phyloP scores from a whole-genome alignment of 2,113 vertebrate species.

The Herpetotheres cachinnans region DNA sequence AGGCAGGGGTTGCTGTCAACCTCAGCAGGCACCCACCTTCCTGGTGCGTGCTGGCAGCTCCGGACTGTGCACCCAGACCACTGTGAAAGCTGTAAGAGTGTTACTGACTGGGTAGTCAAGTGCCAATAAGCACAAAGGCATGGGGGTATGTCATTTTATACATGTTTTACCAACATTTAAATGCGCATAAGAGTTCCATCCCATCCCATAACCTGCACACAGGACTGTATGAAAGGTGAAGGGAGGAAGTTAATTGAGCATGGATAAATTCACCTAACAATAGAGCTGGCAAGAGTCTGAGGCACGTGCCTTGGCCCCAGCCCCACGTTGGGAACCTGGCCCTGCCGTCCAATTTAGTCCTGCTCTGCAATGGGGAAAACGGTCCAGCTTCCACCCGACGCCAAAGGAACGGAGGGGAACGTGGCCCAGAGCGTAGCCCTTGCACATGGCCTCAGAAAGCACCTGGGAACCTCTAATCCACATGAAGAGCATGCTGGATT shows the following conservation, averaged over 20 bases:
- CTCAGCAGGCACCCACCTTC: not conserved
- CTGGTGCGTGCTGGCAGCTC: accelerated
- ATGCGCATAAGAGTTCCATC: not conserved
- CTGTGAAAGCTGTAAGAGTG: not conserved
- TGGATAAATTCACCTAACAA: not conserved
- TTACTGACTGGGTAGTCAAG: not conserved
- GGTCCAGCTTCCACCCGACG: accelerated
- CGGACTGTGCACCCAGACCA: accelerated
- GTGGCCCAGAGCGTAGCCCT: not conserved
- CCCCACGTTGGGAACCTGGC: not conserved
- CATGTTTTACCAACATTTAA: not conserved
- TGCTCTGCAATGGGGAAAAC: accelerated
- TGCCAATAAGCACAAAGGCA: not conserved
- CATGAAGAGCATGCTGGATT: not conserved
- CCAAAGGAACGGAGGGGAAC: accelerated
- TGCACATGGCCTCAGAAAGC: not conserved
- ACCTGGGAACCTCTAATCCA: not conserved
- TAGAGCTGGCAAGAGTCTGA: not conserved
- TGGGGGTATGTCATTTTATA: not conserved
- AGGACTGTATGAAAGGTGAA: not conserved
- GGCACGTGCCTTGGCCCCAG: accelerated
- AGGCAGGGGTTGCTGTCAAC: not conserved
- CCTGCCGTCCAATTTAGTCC: not conserved
- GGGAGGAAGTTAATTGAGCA: not conserved
- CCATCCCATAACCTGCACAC: not conserved